Evolutionary conservation across 1,140 invertebrate species (phyloP).

Genomic region (Saccostrea cuccullata): DNA sequence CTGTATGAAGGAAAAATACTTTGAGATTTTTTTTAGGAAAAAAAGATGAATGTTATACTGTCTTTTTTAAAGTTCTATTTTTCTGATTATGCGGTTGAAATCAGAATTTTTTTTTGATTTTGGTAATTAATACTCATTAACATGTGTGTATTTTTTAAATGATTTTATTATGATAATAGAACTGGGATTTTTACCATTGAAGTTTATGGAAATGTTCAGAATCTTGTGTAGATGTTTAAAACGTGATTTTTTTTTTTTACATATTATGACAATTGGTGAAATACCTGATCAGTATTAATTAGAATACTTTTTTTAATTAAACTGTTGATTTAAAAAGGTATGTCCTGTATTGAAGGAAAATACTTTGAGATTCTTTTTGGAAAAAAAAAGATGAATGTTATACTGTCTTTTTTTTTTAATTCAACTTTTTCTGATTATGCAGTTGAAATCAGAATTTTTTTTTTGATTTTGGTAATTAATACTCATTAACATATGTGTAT

Average conservation of each 20-base stretch:
- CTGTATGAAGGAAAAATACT: background rate
- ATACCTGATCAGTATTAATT: slow-evolving; percentile 1
- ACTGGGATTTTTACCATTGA: slow-evolving; percentile 6
- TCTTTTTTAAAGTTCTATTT: background rate
- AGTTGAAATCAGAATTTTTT: no score
- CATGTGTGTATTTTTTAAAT: background rate
- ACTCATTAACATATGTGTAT: no score
- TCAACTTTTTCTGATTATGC: background rate
- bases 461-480: no score
- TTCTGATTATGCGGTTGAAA: background rate
- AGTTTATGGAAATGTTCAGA: slow-evolving; percentile 6
- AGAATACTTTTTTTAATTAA: background rate
- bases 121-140: slow-evolving; percentile 1
- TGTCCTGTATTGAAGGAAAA: background rate
- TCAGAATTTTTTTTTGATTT: slow-evolving; percentile 8
- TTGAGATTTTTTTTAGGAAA: slow-evolving; percentile 1
- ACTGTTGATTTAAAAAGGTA: background rate
- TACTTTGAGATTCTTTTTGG: background rate
- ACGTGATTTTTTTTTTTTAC: background rate
- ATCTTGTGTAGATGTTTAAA: background rate
- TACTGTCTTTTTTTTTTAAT: background rate
- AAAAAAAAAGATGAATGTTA: background rate
- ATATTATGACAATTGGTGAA: background rate
- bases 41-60: slow-evolving; percentile 1
- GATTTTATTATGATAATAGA: background rate